phyloP scores from a whole-genome alignment of 1,140 invertebrate genomes.

The Chironomus striatipennis region DNA sequence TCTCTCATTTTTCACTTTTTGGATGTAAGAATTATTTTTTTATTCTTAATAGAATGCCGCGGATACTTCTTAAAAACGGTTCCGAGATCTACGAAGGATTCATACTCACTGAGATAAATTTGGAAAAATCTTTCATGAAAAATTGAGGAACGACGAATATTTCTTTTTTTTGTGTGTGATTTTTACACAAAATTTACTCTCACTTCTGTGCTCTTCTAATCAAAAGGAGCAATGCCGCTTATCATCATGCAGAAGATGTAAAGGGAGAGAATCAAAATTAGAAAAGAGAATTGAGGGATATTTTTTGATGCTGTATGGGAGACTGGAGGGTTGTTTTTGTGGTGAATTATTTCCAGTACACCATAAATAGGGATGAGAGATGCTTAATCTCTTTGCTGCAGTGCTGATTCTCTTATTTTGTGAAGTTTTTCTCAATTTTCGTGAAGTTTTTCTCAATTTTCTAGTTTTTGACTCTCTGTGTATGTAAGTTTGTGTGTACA shows the following conservation, averaged over 20 bases:
- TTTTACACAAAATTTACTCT: neutral
- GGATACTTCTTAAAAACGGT: neutral
- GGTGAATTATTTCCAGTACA: too few species aligned
- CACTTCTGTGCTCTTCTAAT: neutral
- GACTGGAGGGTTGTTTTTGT: too few species aligned
- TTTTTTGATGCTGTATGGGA: neutral
- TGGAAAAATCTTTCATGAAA: slow-evolving; percentile 11
- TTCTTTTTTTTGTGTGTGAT: neutral
- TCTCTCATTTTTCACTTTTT: too few species aligned
- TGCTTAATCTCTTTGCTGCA: too few species aligned
- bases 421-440: too few species aligned
- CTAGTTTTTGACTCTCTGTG: too few species aligned
- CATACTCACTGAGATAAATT: slow-evolving; percentile 8
- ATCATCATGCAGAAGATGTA: neutral
- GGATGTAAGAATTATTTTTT: too few species aligned
- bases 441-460: too few species aligned
- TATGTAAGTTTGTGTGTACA: too few species aligned
- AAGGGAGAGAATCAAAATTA: neutral
- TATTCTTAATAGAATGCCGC: too few species aligned
- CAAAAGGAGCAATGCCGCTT: neutral
- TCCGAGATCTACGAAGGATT: slow-evolving; percentile 1
- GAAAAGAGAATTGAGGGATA: neutral
- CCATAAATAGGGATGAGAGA: too few species aligned
- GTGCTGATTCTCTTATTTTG: too few species aligned
- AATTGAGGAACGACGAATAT: neutral